Evolutionary conservation across 2,797 vertebrate species (phyloP).

Genomic region (Pseudocheirus occidentalis): DNA sequence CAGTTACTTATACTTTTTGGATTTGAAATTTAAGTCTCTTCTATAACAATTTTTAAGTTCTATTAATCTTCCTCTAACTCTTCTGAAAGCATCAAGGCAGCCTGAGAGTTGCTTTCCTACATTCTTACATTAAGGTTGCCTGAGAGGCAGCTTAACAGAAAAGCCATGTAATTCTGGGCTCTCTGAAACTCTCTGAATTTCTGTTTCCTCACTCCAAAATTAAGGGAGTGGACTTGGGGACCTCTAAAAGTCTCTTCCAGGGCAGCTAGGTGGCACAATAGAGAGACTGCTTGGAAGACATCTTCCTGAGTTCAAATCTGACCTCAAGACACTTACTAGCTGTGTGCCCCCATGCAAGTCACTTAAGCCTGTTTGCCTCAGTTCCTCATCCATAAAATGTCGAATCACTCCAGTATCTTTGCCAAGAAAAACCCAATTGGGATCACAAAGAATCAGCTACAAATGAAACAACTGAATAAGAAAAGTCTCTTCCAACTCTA

Average conservation of each 20-base stretch:
- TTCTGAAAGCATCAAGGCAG: not conserved
- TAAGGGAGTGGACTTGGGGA: not conserved
- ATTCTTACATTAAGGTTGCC: too few species aligned
- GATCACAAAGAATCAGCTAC: not conserved
- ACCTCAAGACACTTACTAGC: not conserved
- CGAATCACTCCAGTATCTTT: not conserved
- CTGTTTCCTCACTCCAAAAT: not conserved
- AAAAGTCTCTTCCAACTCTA: not conserved
- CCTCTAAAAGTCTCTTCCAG: not conserved
- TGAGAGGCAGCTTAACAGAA: not conserved
- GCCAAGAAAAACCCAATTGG: not conserved
- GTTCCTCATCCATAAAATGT: not conserved
- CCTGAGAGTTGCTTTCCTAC: too few species aligned
- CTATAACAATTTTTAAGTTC: not conserved
- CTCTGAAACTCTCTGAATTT: not conserved
- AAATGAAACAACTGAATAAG: not conserved
- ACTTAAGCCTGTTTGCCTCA: not conserved
- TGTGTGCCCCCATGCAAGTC: not conserved
- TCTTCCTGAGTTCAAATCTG: not conserved
- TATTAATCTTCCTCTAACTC: not conserved
- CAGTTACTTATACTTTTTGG: not conserved
- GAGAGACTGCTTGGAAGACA: not conserved
- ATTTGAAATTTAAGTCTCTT: not conserved
- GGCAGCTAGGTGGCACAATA: not conserved
- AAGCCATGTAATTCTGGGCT: not conserved